A percentile compares a stretch with the other conserved stretches of the same genome.
Evolutionary conservation across 2,113 vertebrate species (phyloP).

Genomic region (Ahaetulla prasina): DNA sequence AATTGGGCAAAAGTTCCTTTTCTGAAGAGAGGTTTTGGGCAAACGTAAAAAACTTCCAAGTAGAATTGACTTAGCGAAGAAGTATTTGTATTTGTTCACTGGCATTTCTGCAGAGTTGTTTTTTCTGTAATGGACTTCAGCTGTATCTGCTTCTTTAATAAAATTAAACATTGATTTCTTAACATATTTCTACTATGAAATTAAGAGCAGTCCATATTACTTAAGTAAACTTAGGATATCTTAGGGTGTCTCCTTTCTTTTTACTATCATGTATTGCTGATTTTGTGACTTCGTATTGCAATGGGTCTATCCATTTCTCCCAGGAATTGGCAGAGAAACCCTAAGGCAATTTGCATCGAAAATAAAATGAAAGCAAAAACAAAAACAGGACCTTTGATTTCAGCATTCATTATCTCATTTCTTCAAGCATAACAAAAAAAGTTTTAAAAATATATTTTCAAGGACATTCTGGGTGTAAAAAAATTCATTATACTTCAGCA

Average conservation of each 20-base stretch:
- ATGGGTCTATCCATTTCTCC: not conserved
- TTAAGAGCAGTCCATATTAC: not conserved
- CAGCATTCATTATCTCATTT: not conserved
- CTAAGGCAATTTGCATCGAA: not conserved
- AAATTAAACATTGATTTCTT: not conserved
- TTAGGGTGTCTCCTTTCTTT: not conserved
- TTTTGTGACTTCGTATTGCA: not conserved
- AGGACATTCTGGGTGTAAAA: not conserved
- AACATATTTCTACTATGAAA: not conserved
- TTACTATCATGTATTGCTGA: not conserved
- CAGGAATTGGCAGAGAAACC: not conserved
- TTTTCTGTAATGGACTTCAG: not conserved
- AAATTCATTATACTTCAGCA: not conserved
- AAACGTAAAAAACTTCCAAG: not conserved
- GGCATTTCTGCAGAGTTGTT: not conserved
- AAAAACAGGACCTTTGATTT: not conserved
- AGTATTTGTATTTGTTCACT: not conserved
- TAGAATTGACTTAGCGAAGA: not conserved
- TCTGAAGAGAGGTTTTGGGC: not conserved
- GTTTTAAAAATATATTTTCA: slow-evolving; percentile 3
- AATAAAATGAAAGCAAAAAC: not conserved
- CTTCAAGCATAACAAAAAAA: not conserved
- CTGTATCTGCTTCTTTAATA: not conserved
- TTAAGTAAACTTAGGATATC: not conserved
- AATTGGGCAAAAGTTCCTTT: not conserved